These are phyloP conservation scores for Riparia riparia DNA, from an alignment of 2,113 vertebrate species.

Conservation along the genomic window DNA sequence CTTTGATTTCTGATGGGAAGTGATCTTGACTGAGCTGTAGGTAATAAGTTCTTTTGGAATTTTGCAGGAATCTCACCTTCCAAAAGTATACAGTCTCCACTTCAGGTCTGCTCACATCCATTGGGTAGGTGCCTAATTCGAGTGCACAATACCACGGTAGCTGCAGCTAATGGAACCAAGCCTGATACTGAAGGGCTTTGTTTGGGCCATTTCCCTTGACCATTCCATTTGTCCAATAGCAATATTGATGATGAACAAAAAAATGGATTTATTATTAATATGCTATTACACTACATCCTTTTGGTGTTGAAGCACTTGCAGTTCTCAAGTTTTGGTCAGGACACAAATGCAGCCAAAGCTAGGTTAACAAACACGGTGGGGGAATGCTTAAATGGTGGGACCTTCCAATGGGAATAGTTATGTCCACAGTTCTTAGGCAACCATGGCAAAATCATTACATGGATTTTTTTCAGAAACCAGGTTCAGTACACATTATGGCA, in stretches of 20 bases:
- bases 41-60: background rate
- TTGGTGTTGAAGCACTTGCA: background rate
- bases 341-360: background rate
- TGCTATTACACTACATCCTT: background rate
- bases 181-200: background rate
- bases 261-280: background rate
- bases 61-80: slow-evolving; percentile 37
- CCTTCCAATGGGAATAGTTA: background rate
- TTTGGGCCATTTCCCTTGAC: background rate
- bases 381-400: background rate
- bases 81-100: slow-evolving; percentile 24
- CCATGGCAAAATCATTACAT: background rate
- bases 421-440: background rate
- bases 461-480: background rate
- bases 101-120: slow-evolving; percentile 15
- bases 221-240: background rate
- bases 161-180: background rate
- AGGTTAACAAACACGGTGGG: background rate
- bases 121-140: slow-evolving; percentile 19
- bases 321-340: background rate
- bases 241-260: background rate
- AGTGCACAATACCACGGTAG: background rate
- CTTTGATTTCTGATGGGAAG: background rate
- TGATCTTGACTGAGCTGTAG: background rate
- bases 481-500: background rate